phyloP scores from a whole-genome alignment of 2,888 invertebrate genomes.

The Amiota minor region DNA sequence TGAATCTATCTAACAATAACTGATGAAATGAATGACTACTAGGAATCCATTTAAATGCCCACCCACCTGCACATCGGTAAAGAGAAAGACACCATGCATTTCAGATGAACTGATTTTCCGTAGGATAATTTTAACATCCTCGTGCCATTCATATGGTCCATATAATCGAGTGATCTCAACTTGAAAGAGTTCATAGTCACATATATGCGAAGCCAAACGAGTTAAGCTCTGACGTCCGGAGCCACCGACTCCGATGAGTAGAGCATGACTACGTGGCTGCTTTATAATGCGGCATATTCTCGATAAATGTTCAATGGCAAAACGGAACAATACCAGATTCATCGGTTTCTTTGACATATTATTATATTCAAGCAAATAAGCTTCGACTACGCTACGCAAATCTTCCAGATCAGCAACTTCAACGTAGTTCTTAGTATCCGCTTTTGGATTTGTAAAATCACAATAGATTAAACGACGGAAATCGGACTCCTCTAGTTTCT shows the following conservation, averaged over 20 bases:
- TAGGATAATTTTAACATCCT: constrained; percentile 89
- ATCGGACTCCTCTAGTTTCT: constrained; percentile 82
- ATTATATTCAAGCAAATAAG: constrained; percentile 91
- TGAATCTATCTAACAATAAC: not conserved
- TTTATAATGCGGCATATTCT: constrained; percentile 91
- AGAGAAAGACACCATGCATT: constrained; percentile 90
- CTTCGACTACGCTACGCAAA: constrained; percentile 87
- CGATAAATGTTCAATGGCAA: constrained; percentile 95
- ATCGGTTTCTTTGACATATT: constrained; percentile 97
- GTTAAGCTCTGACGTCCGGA: constrained; percentile 94
- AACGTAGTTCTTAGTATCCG: constrained; percentile 88
- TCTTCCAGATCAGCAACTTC: constrained; percentile 90
- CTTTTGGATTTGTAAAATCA: constrained; percentile 95
- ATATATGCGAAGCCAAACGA: constrained; percentile 91
- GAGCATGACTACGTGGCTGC: constrained; percentile 91
- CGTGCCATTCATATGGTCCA: constrained; percentile 89
- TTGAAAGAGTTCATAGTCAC: constrained; percentile 93
- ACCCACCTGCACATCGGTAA: constrained; percentile 88
- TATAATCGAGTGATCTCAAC: constrained; percentile 93
- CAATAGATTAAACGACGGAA: constrained; percentile 92
- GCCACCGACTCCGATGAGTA: constrained; percentile 93
- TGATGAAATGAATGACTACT: not conserved
- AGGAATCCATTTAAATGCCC: not conserved
- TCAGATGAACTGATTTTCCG: constrained; percentile 88
- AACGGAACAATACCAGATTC: constrained; percentile 94